These are phyloP conservation scores for Saturnia japonica DNA, from an alignment of 2,888 invertebrate genomes.

Conservation along the genomic window DNA sequence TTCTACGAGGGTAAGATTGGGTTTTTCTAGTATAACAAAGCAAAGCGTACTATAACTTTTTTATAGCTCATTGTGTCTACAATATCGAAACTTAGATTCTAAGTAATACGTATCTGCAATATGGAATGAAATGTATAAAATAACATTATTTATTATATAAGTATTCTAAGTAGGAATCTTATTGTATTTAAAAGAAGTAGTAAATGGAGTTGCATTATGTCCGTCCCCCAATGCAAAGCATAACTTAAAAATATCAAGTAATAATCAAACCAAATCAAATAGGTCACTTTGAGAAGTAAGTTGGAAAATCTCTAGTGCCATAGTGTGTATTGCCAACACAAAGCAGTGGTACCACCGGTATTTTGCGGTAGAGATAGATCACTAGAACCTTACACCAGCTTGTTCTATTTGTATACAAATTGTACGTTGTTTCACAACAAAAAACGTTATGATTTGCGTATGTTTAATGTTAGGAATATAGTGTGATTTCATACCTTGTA, in stretches of 20 bases:
- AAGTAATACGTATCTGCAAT: no score
- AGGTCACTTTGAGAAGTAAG: not conserved
- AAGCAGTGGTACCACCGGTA: not conserved
- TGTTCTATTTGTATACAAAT: not conserved
- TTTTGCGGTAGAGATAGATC: not conserved
- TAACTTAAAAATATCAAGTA: no score
- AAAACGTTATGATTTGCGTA: no score
- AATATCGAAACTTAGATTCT: not conserved
- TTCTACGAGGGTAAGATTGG: slow-evolving; percentile 93
- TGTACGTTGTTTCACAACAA: no score
- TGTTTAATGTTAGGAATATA: not conserved
- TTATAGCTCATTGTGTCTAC: not conserved
- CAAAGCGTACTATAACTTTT: not conserved
- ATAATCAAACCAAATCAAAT: not conserved
- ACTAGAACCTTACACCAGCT: not conserved
- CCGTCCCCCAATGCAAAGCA: no score
- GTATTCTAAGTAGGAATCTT: no score
- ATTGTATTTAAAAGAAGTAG: no score
- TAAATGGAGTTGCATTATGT: no score
- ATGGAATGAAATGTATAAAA: no score
- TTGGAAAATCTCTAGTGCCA: not conserved
- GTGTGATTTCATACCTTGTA: not conserved
- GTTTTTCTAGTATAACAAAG: not conserved
- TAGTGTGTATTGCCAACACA: not conserved
- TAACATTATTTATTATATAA: no score